These are phyloP conservation scores for Alfaro cultratus DNA, from an alignment of 2,797 vertebrate genomes.

Conservation along the genomic window DNA sequence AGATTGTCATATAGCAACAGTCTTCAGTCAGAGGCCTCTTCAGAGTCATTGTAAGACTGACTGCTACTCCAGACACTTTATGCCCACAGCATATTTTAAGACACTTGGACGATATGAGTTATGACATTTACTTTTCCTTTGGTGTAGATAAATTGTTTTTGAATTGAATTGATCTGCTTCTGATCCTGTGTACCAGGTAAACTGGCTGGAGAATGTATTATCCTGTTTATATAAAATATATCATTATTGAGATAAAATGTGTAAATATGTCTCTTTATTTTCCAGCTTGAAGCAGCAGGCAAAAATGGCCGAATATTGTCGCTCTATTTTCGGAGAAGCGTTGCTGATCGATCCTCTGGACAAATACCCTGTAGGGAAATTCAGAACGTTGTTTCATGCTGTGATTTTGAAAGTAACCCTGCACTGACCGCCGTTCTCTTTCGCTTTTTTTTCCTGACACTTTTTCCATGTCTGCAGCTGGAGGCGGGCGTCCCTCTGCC, in stretches of 20 bases:
- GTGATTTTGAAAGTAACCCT: background rate
- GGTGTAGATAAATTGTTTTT: background rate
- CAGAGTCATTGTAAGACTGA: background rate
- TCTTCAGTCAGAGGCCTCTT: background rate
- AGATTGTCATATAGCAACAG: background rate
- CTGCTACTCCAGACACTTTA: background rate
- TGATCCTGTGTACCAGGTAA: background rate
- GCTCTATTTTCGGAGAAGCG: slow-evolving; percentile 94
- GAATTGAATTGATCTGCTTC: background rate
- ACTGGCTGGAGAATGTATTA: background rate
- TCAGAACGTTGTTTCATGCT: background rate
- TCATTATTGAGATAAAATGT: background rate
- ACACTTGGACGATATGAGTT: background rate
- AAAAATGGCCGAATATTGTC: slow-evolving; percentile 99
- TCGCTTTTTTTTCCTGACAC: background rate
- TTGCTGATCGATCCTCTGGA: slow-evolving; percentile 93
- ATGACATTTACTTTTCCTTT: background rate
- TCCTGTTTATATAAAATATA: too few species aligned
- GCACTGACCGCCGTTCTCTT: background rate
- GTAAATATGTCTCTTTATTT: slow-evolving; percentile 7
- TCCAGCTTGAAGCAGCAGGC: slow-evolving; percentile 92
- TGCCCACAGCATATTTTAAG: background rate
- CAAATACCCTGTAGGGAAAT: slow-evolving; percentile 90
- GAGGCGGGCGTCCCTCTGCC: slow-evolving; percentile 92
- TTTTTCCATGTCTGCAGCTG: slow-evolving; percentile 79